Conservation (phyloP, 2,888 invertebrate genomes). For the Sinotaia quadrata region DNA sequence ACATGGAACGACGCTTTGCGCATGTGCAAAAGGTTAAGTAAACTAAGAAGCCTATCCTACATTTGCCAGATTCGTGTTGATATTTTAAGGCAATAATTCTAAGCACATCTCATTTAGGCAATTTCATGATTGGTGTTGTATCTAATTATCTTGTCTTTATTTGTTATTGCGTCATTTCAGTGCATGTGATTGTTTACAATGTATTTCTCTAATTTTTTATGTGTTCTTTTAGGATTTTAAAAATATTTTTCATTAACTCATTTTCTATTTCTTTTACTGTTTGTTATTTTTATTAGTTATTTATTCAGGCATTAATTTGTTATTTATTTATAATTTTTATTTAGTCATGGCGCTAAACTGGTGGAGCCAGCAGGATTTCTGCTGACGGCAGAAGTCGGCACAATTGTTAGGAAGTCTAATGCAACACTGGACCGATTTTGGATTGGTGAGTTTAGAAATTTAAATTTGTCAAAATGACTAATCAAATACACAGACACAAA, state of each 20-base stretch:
- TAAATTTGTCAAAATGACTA: too few species aligned
- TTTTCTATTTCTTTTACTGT: too few species aligned
- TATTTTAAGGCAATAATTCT: background rate
- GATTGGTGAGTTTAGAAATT: slow-evolving; percentile 23
- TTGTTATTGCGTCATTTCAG: too few species aligned
- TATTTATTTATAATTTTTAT: too few species aligned
- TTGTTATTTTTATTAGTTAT: too few species aligned
- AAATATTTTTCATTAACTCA: too few species aligned
- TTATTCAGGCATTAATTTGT: too few species aligned
- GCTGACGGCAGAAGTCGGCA: slow-evolving; percentile 7
- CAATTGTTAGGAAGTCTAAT: slow-evolving; percentile 3
- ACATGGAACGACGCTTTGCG: slow-evolving; percentile 9
- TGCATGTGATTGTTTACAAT: too few species aligned
- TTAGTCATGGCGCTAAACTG: slow-evolving; percentile 19
- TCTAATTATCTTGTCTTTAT: too few species aligned
- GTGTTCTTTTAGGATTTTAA: background rate
- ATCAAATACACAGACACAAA: too few species aligned
- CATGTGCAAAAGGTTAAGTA: slow-evolving; percentile 9
- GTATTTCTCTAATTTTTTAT: background rate
- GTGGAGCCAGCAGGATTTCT: slow-evolving; percentile 20
- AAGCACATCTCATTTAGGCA: too few species aligned
- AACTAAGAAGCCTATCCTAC: background rate
- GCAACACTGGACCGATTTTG: slow-evolving; percentile 1
- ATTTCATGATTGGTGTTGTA: too few species aligned
- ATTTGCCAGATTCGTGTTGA: background rate